Base-by-base conservation (phyloP, 92 coral and sea anemone species). In the Siderastrea radians region DNA sequence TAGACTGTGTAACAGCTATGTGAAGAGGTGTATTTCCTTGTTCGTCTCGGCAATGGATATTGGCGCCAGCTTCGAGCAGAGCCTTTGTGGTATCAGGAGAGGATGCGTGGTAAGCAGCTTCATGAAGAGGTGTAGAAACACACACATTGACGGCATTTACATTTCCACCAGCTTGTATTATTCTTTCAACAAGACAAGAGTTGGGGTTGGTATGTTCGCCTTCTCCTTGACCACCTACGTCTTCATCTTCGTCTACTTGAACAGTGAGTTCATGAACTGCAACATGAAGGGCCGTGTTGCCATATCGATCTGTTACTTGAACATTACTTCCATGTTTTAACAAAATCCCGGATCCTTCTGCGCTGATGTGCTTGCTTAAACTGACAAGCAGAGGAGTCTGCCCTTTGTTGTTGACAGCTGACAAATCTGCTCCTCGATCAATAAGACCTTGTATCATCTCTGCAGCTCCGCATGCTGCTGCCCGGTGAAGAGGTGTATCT, bases 401-500 rank as follows among this genome's bases (percentile, higher is more conserved):
- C 26, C 86, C 86, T 17, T n/a, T 68, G 59, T n/a, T 9, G 79
- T 94, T 93, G 26, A 73, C 64, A 13, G 92, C 95, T 73, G 87
- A 83, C 55, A 92, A 67, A 48, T 89, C 84, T 2, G 90, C 85
- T 4, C 84, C 87, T 81, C 70, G 54, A 4, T 79, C 81, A 15
- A 91, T 68, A 5, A 93, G 90, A 49, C 84, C 91, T 12, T 78
- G 53, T 53, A 91, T 76, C 44, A 91, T 86, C 53, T 74, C 76
- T 5, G 43, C 10, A 84, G 71, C 5, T 84, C 83, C 88, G 10
- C 86, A 70, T 38, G 83, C 81, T 2, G 92, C 91, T 10, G 97
- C 93, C 52, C 89, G 16, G 73, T 92, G 96, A 2, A 93, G 79
- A 68, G 96, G 76, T 5, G 96, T 88, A 49, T 92, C 82, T 57